A percentile compares a stretch with the other conserved stretches of the same genome.
Conservation (phyloP, 1,140 invertebrate genomes). For the Drosophila gunungcola region DNA sequence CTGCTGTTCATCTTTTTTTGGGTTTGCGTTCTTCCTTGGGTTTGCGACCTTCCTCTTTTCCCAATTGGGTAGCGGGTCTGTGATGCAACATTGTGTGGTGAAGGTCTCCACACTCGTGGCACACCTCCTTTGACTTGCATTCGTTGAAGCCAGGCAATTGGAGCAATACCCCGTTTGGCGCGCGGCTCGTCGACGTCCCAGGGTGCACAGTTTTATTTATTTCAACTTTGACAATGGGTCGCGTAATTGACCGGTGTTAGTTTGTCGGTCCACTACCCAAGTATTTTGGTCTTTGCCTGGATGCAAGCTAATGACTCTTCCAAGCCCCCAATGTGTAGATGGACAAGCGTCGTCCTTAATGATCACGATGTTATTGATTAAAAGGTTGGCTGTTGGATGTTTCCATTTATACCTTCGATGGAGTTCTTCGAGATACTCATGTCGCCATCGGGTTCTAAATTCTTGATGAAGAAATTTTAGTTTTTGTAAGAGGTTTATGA, state of each 20-base stretch:
- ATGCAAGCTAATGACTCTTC: neutral
- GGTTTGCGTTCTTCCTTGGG: too few species aligned
- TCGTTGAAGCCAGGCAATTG: neutral
- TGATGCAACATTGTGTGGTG: too few species aligned
- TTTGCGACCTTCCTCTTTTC: too few species aligned
- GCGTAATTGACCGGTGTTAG: neutral
- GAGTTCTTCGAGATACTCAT: neutral
- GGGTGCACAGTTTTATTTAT: neutral
- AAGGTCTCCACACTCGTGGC: too few species aligned
- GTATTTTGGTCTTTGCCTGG: neutral
- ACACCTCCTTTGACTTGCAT: neutral
- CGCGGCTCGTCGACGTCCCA: neutral
- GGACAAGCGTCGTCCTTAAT: neutral
- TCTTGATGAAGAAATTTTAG: neutral
- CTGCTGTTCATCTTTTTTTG: too few species aligned
- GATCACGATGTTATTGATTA: neutral
- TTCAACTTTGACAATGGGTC: neutral
- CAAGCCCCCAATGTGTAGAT: neutral
- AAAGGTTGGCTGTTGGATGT: neutral
- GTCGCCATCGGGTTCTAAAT: neutral
- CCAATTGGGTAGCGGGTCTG: too few species aligned
- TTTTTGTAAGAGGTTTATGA: neutral
- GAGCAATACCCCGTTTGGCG: neutral
- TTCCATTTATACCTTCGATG: constrained; percentile 1
- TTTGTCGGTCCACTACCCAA: neutral